Base-by-base conservation (phyloP, 2,797 vertebrate species). In the Sternotherus odoratus region DNA sequence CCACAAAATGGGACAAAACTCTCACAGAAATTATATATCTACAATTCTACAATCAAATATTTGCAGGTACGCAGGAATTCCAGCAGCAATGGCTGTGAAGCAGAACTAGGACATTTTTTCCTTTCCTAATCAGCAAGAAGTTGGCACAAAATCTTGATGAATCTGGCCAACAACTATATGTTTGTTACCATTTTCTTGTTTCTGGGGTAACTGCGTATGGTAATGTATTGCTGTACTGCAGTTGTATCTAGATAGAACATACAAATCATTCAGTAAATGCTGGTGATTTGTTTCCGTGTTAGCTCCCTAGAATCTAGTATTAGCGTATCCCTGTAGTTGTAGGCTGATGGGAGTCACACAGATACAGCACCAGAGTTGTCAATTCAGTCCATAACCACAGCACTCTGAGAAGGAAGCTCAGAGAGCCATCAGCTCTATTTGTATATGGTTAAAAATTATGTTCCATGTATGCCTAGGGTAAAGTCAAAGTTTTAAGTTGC, bases 281-380 rank as follows among this genome's bases (percentile, higher is more conserved):
- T 87, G 80, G 63, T 53, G 30, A 17, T 66, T 92, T 69, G 90
- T 88, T 83, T 24, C 53, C n/a, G 23, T 79, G 21, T 77, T 54
- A 90, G 3, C 48, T 63, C 17, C 51, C 36, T 85, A 15, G 1
- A 53, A 77, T 77, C 77, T 36, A 1, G 43, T 13, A 4, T 69
- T 75, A 92, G 2, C 9, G 9, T 39, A 26, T 75, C 5, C 74
- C 66, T 69, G 60, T 24, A 81, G 49, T 69, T 60, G 53, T 46
- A 69, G 28, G 80, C 28, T 60, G 77, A 48, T 86, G 43, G 16
- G 60, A 63, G 46, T 54, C 79, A 60, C 79, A 60, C 12, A 33
- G 17, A 6, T 56, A 51, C 0, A 33, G 1, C 49, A 5, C 36
- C 49, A 19, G 12, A 4, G 1, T 26, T 85, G 21, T 53, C 51